phyloP scores from a whole-genome alignment of 1,140 invertebrate genomes.

The Pseudomyrmex dendroicus region DNA sequence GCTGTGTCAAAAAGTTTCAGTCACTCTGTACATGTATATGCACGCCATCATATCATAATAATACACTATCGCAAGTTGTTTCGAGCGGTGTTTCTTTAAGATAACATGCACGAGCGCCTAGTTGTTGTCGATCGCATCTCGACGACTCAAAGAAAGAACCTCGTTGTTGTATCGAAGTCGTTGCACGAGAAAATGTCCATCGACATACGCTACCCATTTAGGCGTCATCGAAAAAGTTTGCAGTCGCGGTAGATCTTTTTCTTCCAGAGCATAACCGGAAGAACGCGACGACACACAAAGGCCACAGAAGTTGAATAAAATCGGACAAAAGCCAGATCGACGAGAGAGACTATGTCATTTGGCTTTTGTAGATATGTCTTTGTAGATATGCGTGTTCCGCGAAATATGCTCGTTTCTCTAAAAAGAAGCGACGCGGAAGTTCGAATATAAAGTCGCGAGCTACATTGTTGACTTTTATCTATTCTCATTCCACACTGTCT shows the following conservation, averaged over 20 bases:
- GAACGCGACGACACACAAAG: slow-evolving; percentile 27
- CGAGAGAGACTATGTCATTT: slow-evolving; percentile 42
- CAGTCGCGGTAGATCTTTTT: neutral
- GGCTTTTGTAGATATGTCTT: neutral
- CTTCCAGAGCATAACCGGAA: slow-evolving; percentile 26
- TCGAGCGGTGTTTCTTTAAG: neutral
- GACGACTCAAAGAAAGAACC: slow-evolving; percentile 17
- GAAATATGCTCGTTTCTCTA: slow-evolving; percentile 11
- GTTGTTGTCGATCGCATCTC: neutral
- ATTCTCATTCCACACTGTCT: slow-evolving; percentile 17
- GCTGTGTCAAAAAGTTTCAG: too few species aligned
- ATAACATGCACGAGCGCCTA: neutral
- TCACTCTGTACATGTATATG: neutral
- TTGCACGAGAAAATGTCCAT: slow-evolving; percentile 12
- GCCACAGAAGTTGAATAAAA: slow-evolving; percentile 42
- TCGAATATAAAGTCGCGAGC: neutral
- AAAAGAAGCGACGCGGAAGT: neutral
- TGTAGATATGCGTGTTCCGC: neutral
- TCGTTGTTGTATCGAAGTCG: neutral
- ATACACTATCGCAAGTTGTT: neutral
- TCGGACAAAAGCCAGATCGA: slow-evolving; percentile 28
- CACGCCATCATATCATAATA: too few species aligned
- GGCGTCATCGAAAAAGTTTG: slow-evolving; percentile 31
- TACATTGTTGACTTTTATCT: slow-evolving; percentile 26
- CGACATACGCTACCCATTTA: slow-evolving; percentile 24